Evolutionary conservation across 2,113 vertebrate genomes (phyloP).

Genomic region (Gambusia affinis): DNA sequence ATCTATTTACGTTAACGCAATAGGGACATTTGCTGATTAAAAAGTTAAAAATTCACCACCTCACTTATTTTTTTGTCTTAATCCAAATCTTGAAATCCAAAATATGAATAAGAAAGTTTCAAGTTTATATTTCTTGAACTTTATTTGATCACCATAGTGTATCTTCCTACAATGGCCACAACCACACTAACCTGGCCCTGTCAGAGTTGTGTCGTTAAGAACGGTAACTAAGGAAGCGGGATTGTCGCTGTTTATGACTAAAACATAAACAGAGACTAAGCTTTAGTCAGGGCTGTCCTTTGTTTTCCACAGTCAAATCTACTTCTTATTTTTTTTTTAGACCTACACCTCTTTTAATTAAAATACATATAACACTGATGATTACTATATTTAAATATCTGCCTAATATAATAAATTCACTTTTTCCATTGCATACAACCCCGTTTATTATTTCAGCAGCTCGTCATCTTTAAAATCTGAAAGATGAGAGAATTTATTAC

Average conservation of each 20-base stretch:
- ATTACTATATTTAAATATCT: no score
- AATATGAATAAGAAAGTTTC: background rate
- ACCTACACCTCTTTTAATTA: no score
- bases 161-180: background rate
- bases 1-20: no score
- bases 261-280: constrained; percentile 42
- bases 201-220: background rate
- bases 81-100: no score
- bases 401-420: no score
- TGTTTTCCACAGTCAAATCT: background rate
- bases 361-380: no score
- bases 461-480: background rate
- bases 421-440: no score
- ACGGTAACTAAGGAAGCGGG: constrained; percentile 33
- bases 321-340: background rate
- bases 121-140: background rate
- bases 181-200: background rate
- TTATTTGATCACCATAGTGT: background rate
- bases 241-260: background rate
- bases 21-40: background rate
- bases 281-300: background rate
- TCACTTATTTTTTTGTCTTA: background rate
- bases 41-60: background rate
- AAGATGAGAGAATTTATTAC: background rate
- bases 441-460: background rate